Conservation (phyloP, 2,888 invertebrate species). For the Frankliniella intonsa region DNA sequence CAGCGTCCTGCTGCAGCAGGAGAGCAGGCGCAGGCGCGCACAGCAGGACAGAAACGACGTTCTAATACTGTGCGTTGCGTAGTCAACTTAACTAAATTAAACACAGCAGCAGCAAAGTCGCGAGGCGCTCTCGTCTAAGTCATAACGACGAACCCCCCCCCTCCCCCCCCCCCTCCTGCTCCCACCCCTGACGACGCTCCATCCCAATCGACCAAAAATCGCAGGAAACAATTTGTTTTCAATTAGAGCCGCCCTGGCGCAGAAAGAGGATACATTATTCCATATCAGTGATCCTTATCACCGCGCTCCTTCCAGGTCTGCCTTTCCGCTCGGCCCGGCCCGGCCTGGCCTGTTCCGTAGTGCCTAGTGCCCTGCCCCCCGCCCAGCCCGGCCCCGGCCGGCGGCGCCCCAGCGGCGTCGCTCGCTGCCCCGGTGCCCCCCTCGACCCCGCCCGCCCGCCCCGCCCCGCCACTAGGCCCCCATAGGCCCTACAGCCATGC, state of each 20-base stretch:
- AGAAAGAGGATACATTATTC: conserved; percentile 24
- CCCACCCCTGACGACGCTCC: background rate
- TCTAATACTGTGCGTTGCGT: no score
- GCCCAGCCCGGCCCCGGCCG: background rate
- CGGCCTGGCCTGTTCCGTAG: background rate
- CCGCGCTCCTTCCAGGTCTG: background rate
- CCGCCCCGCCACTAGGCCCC: background rate
- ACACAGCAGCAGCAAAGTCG: background rate
- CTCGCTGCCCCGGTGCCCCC: background rate
- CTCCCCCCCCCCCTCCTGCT: background rate
- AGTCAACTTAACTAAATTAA: no score
- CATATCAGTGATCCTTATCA: conserved; percentile 20
- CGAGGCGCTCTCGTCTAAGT: background rate
- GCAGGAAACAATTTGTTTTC: conserved; percentile 23
- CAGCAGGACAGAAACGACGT: background rate
- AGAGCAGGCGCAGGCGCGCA: background rate
- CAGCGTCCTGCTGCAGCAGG: background rate
- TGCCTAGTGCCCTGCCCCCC: background rate
- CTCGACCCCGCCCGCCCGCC: background rate
- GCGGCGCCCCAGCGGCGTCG: background rate
- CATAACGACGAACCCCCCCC: background rate
- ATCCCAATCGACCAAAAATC: background rate
- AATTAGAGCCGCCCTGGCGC: background rate
- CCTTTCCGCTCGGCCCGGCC: background rate
- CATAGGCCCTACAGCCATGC: no score